A percentile compares a stretch with the other conserved stretches of the same genome.
These are phyloP conservation scores for Sebastes taczanowskii DNA, from an alignment of 2,797 vertebrate genomes.

Conservation along the genomic window DNA sequence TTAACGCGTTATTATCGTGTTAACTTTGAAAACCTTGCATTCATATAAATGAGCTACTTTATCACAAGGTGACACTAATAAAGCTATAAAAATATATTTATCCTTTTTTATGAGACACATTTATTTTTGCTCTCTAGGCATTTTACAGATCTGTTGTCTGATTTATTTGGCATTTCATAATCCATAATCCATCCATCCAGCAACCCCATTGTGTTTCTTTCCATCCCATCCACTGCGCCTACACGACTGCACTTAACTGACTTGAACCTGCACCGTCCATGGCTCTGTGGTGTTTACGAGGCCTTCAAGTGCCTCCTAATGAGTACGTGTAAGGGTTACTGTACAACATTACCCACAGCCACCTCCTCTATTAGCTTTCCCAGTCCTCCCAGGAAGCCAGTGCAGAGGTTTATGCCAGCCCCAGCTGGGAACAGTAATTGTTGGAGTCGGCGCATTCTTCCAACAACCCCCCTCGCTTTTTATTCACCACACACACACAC, in stretches of 20 bases:
- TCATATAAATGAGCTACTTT: background rate
- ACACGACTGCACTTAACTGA: slow-evolving; percentile 53
- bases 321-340: slow-evolving; percentile 79
- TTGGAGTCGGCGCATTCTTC: slow-evolving; percentile 66
- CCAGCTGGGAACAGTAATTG: slow-evolving; percentile 81
- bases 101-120: background rate
- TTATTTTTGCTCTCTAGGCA: background rate
- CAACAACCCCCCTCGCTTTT: slow-evolving; percentile 9
- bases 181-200: background rate
- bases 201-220: slow-evolving; percentile 20
- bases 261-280: slow-evolving; percentile 62
- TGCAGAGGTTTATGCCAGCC: slow-evolving; percentile 78
- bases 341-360: slow-evolving; percentile 74
- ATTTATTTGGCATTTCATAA: background rate
- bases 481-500: background rate
- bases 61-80: background rate
- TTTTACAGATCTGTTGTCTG: background rate
- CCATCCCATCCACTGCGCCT: slow-evolving; percentile 17
- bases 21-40: background rate
- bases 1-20: too few relatives aligned
- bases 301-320: slow-evolving; percentile 79
- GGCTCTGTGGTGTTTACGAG: slow-evolving; percentile 82
- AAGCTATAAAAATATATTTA: background rate
- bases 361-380: slow-evolving; percentile 65
- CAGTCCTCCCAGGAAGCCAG: slow-evolving; percentile 68